These are phyloP conservation scores for Xylota segnis DNA, from an alignment of 2,888 invertebrate genomes.

Conservation along the genomic window DNA sequence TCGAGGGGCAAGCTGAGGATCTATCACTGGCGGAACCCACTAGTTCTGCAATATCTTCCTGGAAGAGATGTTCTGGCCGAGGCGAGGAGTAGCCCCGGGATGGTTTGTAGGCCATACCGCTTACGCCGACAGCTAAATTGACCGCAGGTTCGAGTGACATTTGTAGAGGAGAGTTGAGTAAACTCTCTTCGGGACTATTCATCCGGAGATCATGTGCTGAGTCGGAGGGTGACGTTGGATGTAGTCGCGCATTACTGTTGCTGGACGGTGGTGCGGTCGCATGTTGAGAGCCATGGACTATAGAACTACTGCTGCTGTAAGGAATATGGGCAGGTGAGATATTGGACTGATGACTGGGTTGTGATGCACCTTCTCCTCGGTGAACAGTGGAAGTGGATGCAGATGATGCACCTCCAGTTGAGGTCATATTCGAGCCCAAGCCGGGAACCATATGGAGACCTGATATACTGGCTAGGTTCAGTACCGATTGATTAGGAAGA, in stretches of 20 bases:
- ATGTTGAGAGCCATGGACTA: slow-evolving; percentile 52
- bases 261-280: slow-evolving; percentile 64
- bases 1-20: slow-evolving; percentile 74
- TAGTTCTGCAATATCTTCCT: slow-evolving; percentile 87
- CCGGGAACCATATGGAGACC: slow-evolving; percentile 78
- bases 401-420: slow-evolving; percentile 64
- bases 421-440: slow-evolving; percentile 72
- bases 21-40: slow-evolving; percentile 79
- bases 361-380: slow-evolving; percentile 56
- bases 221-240: slow-evolving; percentile 83
- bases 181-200: slow-evolving; percentile 87
- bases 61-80: slow-evolving; percentile 87
- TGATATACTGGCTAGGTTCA: slow-evolving; percentile 78
- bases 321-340: slow-evolving; percentile 71
- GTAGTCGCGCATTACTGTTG: slow-evolving; percentile 62
- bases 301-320: slow-evolving; percentile 65
- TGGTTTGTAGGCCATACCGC: slow-evolving; percentile 88
- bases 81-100: slow-evolving; percentile 86
- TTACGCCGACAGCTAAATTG: slow-evolving; percentile 84
- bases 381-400: slow-evolving; percentile 68
- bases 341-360: slow-evolving; percentile 66
- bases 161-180: slow-evolving; percentile 87
- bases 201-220: slow-evolving; percentile 83
- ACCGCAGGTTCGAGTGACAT: slow-evolving; percentile 87
- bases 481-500: slow-evolving; percentile 78